Conservation (phyloP, 2,797 vertebrate genomes). For the Sebastes ruberrimus region DNA sequence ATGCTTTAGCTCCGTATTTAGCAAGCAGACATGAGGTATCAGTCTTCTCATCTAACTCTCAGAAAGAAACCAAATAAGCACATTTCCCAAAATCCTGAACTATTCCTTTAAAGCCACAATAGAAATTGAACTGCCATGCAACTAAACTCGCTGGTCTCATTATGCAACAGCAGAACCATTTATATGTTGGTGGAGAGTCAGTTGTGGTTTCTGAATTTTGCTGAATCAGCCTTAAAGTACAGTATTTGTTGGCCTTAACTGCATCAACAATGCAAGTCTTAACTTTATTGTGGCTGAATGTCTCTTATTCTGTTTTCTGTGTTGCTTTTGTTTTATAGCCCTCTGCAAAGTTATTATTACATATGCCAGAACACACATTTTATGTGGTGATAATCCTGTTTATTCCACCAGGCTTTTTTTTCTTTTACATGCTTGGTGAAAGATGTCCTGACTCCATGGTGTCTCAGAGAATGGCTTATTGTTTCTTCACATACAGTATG, state of each 20-base stretch:
- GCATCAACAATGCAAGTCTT: not conserved
- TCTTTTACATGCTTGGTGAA: slow-evolving; percentile 11
- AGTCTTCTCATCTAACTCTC: not conserved
- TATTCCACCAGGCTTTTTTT: not conserved
- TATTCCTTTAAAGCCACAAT: not conserved
- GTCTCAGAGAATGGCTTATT: not conserved
- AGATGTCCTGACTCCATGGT: slow-evolving; percentile 47
- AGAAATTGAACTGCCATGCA: not conserved
- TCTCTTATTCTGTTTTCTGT: slow-evolving; percentile 16
- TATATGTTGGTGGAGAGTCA: not conserved
- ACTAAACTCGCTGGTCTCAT: not conserved
- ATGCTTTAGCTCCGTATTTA: not conserved
- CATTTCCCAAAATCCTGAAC: not conserved
- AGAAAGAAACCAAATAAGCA: not conserved
- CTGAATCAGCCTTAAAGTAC: not conserved
- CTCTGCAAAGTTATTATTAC: slow-evolving; percentile 1
- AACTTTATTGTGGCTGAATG: not conserved
- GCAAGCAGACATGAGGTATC: not conserved
- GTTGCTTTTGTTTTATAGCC: slow-evolving; percentile 5
- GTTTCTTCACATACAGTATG: not conserved
- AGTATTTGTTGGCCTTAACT: not conserved
- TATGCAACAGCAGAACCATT: not conserved
- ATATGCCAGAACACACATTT: not conserved
- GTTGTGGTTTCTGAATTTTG: slow-evolving; percentile 10
- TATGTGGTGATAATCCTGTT: not conserved